A percentile compares a stretch with the other conserved stretches of the same genome.
phyloP scores from a whole-genome alignment of 2,113 vertebrate species.

The Cephalopterus ornatus region DNA sequence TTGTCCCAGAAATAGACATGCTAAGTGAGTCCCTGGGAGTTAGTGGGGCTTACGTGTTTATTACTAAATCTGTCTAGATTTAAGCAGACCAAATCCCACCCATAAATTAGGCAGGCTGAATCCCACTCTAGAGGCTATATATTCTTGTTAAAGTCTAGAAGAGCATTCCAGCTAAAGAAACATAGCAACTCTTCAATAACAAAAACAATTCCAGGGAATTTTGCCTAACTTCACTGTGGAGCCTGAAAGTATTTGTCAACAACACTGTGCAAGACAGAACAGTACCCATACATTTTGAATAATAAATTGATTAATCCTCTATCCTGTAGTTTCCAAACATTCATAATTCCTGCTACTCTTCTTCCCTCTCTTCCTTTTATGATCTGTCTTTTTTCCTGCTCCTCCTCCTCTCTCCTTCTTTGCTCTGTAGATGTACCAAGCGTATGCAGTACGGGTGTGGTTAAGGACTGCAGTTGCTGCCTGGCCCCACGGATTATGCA shows the following conservation, averaged over 20 bases:
- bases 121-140: background rate
- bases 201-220: background rate
- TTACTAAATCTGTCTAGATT: background rate
- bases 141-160: background rate
- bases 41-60: background rate
- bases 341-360: background rate
- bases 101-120: background rate
- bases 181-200: rapidly evolving
- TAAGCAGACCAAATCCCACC: background rate
- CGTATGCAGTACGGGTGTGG: background rate
- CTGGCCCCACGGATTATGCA: background rate
- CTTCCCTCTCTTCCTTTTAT: background rate
- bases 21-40: background rate
- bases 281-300: background rate
- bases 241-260: background rate
- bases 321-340: background rate
- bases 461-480: background rate
- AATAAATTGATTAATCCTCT: background rate
- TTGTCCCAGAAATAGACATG: background rate
- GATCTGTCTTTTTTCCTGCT: background rate
- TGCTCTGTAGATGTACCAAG: background rate
- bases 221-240: background rate
- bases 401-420: background rate
- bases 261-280: background rate
- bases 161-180: background rate